Base-by-base conservation (phyloP, 2,113 vertebrate species). In the Pyxicephalus adspersus region DNA sequence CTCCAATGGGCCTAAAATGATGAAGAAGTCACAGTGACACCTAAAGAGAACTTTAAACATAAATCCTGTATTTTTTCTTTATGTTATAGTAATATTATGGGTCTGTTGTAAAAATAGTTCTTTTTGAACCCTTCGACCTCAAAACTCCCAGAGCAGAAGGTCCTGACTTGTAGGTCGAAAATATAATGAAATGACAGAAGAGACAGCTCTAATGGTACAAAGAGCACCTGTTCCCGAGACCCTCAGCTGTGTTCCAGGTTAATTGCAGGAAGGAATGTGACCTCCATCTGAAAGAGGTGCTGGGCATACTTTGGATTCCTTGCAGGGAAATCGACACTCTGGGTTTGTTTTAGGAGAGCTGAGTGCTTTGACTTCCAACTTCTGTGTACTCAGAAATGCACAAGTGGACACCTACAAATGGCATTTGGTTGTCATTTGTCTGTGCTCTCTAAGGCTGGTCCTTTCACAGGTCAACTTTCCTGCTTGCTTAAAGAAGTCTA, bases 181-280 rank as follows among this genome's bases (percentile, higher is more conserved):
- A 45, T 45, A 45, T 45, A 45, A 45, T 45, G 38, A 13, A 45
- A 15, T 2, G 38, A 13, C 38, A 9, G 38, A 45, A 13, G 11
- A 45, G 38, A 45, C 38, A 13, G 38, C 5, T 45, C 38, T 45
- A 45, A 73, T 28, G 15, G 22, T 55, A 65, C 38, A 63, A 16
- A 16, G 66, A 23, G 58, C 78, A 81, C 78, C 78, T 81, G 78
- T 81, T 55, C 2, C 25, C n/a, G 17, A 31, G 64, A 67, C 64
- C 76, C 76, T 78, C 38, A 54, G 78, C 78, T 81, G 78, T 64
- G 78, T 15, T 64, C 17, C 77, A 81, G 68, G 78, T 81, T 81
- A 73, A 81, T 73, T 55, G 68, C 67, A 29, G 45, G 25, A 52
- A 63, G 38, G 67, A 73, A 81, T 81, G 68, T 81, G 78, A 81